Percentiles rank a stretch among this genome's conserved stretches.
phyloP scores from a whole-genome alignment of 2,113 vertebrate species.

The Setophaga coronata region DNA sequence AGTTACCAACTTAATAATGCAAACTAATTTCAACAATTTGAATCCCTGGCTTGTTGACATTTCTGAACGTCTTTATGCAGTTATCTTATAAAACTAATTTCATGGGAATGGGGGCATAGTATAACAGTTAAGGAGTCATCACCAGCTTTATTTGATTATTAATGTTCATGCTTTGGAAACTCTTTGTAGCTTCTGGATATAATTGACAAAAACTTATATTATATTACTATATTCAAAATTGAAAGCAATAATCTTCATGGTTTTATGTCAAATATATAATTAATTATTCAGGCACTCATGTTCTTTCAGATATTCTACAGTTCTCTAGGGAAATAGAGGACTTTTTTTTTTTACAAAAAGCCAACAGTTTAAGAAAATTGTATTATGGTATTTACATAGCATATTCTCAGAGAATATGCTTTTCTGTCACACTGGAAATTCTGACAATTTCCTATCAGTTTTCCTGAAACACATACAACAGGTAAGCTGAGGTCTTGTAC shows the following conservation, averaged over 20 bases:
- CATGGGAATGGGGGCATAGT: not conserved
- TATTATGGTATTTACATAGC: not conserved
- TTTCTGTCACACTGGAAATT: not conserved
- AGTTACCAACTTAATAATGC: not conserved
- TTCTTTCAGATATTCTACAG: not conserved
- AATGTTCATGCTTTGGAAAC: not conserved
- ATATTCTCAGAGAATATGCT: not conserved
- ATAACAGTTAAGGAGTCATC: not conserved
- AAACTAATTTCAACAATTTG: conserved; percentile 10
- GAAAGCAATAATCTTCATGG: not conserved
- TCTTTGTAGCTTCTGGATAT: not conserved
- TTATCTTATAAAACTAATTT: conserved; percentile 31
- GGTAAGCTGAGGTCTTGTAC: not conserved
- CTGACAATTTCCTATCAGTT: not conserved
- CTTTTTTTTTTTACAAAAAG: not conserved
- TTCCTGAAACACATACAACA: not conserved
- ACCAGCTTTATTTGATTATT: conserved; percentile 8
- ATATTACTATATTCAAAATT: not conserved
- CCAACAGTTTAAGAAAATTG: not conserved
- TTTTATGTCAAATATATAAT: not conserved
- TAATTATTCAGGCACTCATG: not conserved
- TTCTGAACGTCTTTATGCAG: not conserved
- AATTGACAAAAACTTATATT: not conserved
- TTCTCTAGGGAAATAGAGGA: not conserved
- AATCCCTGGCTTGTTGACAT: not conserved